Evolutionary conservation across 2,888 invertebrate species (phyloP), one percentile per base, ranked within the genome.

Genomic region (Polyommatus icarus): DNA sequence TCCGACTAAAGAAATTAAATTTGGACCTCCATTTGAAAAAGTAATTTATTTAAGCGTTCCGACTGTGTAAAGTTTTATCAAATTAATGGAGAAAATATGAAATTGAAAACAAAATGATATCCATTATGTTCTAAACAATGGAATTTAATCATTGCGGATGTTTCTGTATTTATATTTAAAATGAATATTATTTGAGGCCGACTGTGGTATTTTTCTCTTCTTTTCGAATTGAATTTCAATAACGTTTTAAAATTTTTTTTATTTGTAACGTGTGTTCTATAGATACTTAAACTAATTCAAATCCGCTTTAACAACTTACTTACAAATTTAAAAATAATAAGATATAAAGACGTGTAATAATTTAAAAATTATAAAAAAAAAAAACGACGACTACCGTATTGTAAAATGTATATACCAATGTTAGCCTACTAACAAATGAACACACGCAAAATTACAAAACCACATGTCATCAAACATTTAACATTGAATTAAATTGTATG

Each of bases 11-110:
- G 67, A 67, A 67, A 67, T 67, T 67, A 32, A 67, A 67, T 67
- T 18, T 67, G 18, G 67, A 20, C 29, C 15, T 67, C 67, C 29
- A 29, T 67, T 67, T 67, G 29, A 54, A 54, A 46, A 54, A 18
- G 54, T 54, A 54, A 54, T 54, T 54, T 54, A 54, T 1, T 20
- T 32, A 67, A 29, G 5, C 29, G 29, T 15, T 29, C 29, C 29
- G 18, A 29, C 67, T 67, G 67, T 67, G 67, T 67, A 67, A 67
- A 67, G 7, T 29, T 67, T 32, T 67, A 67, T 67, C 2, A 67
- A 67, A 67, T 67, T 67, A 67, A 67, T 67, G 67, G 67, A 67
- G 67, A 67, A 29, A 67, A 67, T 67, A 67, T 67, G 29, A 67
- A 67, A 67, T 67, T 32, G 15, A 29, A 29, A 29, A 67, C 67